Evolutionary conservation across 2,113 vertebrate genomes (phyloP), one percentile per base, ranked within the genome.

Genomic region (Grammomys dolichurus): DNA sequence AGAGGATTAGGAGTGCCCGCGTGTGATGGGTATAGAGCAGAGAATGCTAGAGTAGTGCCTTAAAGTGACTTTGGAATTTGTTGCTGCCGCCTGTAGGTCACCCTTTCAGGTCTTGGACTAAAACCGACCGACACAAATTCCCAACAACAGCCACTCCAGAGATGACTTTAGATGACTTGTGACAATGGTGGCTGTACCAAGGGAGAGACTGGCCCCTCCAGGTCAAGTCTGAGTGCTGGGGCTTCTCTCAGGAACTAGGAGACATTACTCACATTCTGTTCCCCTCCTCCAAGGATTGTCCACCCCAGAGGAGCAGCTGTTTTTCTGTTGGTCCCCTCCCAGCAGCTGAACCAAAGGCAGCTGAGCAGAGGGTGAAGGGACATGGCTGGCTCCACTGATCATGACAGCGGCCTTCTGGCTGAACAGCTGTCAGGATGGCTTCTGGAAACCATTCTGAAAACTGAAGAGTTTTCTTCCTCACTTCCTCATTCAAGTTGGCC

Each of bases 271-370:
- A 40, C 95, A 92, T 94, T 88, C 94, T 90, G 92, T 78, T 51
- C 90, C 84, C 90, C 43, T 95, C 94, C 78, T 85, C 89, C 63
- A 75, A 77, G 69, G 67, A 51, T n/a, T 86, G 22, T 70, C 87
- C 90, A 89, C 70, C 84, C 95, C 65, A 43, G 85, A 43, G 12
- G 48, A 76, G 58, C 97, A 98, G 97, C 97, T 98, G 97, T 96
- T 93, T 65, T 43, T 84, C 84, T 91, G 40, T 40, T 40, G 69
- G 43, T 90, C n/a, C 43, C 22, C 16, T 81, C 72, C 20, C 11
- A 58, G 91, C 96, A 97, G 97, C 96, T 97, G 97, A 94, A 36
- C n/a, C 82, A 87, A 96, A 95, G 67, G 96, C 97, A 97, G 96
- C 96, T 97, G 97, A 95, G 88, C 90, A 95, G 87, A 70, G 63